Percentiles rank a stretch among this genome's conserved stretches.
Conservation (phyloP, 2,888 invertebrate genomes). For the Glaucopsyche alexis region DNA sequence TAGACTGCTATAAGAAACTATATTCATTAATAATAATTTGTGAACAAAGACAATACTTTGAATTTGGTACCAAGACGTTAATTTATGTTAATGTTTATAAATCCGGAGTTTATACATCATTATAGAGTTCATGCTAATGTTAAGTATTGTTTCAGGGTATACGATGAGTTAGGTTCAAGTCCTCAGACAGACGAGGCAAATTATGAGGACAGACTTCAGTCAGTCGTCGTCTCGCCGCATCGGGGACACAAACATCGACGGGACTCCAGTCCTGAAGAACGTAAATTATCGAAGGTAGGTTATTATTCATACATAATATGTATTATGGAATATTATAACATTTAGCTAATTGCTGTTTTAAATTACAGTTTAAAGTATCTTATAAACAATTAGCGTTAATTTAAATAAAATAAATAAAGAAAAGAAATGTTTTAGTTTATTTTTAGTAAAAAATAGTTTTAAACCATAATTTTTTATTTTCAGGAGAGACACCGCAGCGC, state of each 20-base stretch:
- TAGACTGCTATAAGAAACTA: no score
- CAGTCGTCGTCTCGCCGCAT: slow-evolving; percentile 76
- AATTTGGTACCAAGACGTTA: background rate
- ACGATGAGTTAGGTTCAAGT: slow-evolving; percentile 79
- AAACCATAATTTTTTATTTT: background rate
- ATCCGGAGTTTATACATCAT: background rate
- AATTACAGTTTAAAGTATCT: no score
- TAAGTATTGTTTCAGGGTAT: slow-evolving; percentile 55
- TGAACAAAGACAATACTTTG: no score
- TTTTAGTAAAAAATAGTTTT: background rate
- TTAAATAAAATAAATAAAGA: no score
- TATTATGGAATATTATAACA: slow-evolving; percentile 15
- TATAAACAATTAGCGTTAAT: no score
- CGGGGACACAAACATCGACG: slow-evolving; percentile 67
- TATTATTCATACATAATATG: background rate
- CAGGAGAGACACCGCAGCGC: slow-evolving; percentile 65
- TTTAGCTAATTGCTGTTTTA: no score
- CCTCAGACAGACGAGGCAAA: slow-evolving; percentile 84
- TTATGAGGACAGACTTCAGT: slow-evolving; percentile 74
- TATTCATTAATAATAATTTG: no score
- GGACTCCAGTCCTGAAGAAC: slow-evolving; percentile 88
- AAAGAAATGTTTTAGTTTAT: no score
- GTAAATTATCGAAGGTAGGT: slow-evolving; percentile 66
- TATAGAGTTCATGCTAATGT: slow-evolving; percentile 6
- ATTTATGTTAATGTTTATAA: background rate